Conservation (phyloP, 2,113 vertebrate species). For the Muscicapa adusta region DNA sequence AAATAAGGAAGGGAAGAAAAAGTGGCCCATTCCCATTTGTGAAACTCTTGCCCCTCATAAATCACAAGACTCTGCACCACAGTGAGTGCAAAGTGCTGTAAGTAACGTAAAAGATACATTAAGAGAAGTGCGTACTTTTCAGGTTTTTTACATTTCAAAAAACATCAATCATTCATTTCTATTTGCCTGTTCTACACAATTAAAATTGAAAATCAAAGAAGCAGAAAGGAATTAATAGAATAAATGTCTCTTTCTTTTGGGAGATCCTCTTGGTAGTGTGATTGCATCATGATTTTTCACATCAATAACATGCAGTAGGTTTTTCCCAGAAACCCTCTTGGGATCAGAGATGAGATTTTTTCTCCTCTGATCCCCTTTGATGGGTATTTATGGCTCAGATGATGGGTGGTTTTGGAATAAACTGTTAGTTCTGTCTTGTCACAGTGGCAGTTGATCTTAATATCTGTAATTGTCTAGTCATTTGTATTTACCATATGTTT, state of each 20-base stretch:
- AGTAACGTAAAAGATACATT: constrained; percentile 1
- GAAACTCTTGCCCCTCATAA: neutral
- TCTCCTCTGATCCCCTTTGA: neutral
- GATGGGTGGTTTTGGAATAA: neutral
- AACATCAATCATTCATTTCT: neutral
- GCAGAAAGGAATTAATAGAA: neutral
- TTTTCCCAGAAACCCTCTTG: neutral
- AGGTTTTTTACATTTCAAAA: constrained; percentile 12
- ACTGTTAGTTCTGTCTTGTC: neutral
- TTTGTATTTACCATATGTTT: constrained; percentile 3
- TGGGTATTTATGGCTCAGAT: neutral
- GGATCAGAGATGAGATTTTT: neutral
- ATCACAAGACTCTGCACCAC: neutral
- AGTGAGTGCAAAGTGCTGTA: neutral
- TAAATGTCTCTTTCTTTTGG: neutral
- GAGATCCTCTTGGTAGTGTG: neutral
- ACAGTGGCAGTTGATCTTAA: neutral
- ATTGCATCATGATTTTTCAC: neutral
- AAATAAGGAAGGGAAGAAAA: constrained; percentile 3
- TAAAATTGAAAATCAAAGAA: neutral
- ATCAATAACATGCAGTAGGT: neutral
- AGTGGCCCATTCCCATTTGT: neutral
- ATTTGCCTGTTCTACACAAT: neutral
- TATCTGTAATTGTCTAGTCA: neutral
- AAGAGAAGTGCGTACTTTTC: neutral